phyloP scores from a whole-genome alignment of 2,888 invertebrate genomes.

The Leistus spinibarbis region DNA sequence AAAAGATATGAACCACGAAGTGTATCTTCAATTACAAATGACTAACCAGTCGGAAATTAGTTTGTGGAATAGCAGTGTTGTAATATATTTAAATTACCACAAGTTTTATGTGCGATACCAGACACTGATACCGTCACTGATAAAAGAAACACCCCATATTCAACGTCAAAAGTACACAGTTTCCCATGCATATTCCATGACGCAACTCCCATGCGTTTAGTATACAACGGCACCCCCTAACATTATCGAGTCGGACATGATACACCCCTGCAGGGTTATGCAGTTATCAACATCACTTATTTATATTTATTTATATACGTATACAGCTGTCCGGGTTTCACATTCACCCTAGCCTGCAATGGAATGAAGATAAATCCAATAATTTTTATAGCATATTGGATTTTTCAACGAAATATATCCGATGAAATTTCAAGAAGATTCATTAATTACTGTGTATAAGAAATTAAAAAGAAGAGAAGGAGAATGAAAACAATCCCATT shows the following conservation, averaged over 20 bases:
- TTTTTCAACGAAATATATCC: too few species aligned
- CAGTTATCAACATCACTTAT: slow-evolving; percentile 17
- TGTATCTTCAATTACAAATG: too few species aligned
- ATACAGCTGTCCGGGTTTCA: slow-evolving; percentile 15
- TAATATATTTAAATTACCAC: background rate
- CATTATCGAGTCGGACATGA: background rate
- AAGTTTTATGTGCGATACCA: background rate
- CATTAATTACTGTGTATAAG: too few species aligned
- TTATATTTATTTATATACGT: slow-evolving; percentile 34
- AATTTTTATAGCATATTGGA: too few species aligned
- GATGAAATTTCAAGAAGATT: too few species aligned
- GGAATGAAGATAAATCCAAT: background rate
- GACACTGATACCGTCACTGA: background rate
- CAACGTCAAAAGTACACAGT: background rate
- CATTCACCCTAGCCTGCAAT: background rate
- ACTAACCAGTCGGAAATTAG: background rate
- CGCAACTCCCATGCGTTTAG: slow-evolving; percentile 26
- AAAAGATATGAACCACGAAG: too few species aligned
- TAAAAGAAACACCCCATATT: background rate
- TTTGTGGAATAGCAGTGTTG: background rate
- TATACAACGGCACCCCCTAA: slow-evolving; percentile 2
- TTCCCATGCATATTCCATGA: slow-evolving; percentile 17
- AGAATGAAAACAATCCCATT: background rate
- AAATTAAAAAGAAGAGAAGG: too few species aligned
- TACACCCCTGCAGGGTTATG: slow-evolving; percentile 11